Conservation (phyloP, 2,888 invertebrate species). For the Dermolepida albohirtum region DNA sequence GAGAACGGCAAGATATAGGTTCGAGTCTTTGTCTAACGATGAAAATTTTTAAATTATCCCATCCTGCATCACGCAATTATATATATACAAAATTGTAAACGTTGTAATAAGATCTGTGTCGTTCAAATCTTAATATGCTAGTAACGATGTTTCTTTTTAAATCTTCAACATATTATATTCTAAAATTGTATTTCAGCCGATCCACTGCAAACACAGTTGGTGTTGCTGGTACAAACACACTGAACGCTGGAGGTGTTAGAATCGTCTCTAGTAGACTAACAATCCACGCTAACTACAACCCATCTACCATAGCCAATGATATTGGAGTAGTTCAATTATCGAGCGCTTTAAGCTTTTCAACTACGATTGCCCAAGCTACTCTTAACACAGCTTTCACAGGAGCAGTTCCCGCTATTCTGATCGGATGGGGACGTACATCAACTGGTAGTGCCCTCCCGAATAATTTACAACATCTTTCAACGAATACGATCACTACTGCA, state of each 20-base stretch:
- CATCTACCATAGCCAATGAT: constrained; percentile 47
- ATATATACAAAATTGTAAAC: no score
- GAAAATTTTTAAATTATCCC: no score
- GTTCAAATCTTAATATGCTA: no score
- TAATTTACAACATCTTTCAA: constrained; percentile 69
- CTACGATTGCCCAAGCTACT: constrained; percentile 43
- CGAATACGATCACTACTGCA: constrained; percentile 66
- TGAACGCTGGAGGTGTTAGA: constrained; percentile 63
- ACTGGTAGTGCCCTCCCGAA: constrained; percentile 69
- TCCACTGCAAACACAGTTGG: constrained; percentile 48
- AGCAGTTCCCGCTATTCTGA: constrained; percentile 34
- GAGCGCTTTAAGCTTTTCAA: constrained; percentile 40
- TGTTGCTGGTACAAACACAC: constrained; percentile 67
- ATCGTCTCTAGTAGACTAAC: constrained; percentile 63
- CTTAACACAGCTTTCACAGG: constrained; percentile 32
- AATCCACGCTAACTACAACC: constrained; percentile 64
- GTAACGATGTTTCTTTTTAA: no score
- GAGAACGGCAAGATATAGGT: no score
- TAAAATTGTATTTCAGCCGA: no score
- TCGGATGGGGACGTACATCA: constrained; percentile 55
- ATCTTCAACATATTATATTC: no score
- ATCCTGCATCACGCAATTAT: no score
- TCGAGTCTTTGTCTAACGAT: no score
- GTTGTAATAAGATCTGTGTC: no score
- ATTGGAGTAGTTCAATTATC: constrained; percentile 46